A percentile compares a stretch with the other conserved stretches of the same genome.
These are phyloP conservation scores for Cylloceria caligata DNA, from an alignment of 2,888 invertebrate species.

Conservation along the genomic window DNA sequence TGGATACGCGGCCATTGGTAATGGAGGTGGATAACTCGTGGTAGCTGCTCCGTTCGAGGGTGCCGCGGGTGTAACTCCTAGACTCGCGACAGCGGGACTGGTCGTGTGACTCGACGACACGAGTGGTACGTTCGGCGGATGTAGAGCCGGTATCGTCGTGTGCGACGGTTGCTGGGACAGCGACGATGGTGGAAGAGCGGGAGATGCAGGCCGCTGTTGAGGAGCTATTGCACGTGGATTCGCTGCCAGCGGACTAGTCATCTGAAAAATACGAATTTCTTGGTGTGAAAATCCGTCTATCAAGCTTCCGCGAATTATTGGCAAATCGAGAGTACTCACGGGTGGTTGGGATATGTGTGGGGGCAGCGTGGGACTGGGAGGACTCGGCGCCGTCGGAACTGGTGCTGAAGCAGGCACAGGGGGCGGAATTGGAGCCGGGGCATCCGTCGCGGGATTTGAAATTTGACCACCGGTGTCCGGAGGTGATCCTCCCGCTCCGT, in stretches of 20 bases:
- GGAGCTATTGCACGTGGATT: constrained; percentile 85
- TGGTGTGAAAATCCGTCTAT: not conserved
- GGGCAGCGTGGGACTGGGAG: constrained; percentile 87
- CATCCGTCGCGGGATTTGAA: constrained; percentile 86
- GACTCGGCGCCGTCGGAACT: constrained; percentile 88
- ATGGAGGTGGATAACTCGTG: constrained; percentile 80
- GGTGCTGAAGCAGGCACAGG: constrained; percentile 90
- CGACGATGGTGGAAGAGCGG: constrained; percentile 84
- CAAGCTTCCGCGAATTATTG: not conserved
- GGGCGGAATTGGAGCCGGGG: constrained; percentile 89
- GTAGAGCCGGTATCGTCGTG: constrained; percentile 81
- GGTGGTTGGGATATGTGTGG: constrained; percentile 85
- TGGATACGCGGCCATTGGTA: constrained; percentile 83
- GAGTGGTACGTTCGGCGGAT: constrained; percentile 84
- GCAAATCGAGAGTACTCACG: constrained; percentile 75
- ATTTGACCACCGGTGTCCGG: constrained; percentile 84
- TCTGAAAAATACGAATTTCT: constrained; percentile 70
- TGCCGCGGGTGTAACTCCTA: constrained; percentile 86
- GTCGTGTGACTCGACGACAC: constrained; percentile 84
- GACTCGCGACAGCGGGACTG: constrained; percentile 85
- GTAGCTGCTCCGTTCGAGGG: constrained; percentile 85
- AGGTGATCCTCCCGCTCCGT: constrained; percentile 83
- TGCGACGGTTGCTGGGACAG: constrained; percentile 82
- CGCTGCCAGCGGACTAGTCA: constrained; percentile 84
- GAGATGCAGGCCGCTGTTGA: constrained; percentile 86